Evolutionary conservation across 2,888 invertebrate genomes (phyloP).

Genomic region (Meganola albula): DNA sequence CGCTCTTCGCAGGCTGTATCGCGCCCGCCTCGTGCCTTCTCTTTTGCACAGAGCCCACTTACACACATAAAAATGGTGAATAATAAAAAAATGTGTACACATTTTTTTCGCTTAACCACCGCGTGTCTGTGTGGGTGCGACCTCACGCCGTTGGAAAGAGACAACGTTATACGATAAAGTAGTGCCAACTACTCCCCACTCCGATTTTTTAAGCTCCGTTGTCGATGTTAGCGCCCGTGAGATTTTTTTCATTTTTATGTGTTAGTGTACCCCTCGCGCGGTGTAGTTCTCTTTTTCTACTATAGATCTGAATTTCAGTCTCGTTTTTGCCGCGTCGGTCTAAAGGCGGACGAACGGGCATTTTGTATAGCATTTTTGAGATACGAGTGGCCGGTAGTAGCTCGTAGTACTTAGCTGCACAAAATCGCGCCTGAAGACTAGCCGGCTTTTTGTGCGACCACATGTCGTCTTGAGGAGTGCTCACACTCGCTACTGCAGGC

Average conservation of each 20-base stretch:
- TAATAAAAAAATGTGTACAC: constrained; percentile 79
- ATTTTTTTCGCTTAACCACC: constrained; percentile 77
- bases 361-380: constrained; percentile 70
- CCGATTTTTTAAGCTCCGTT: constrained; percentile 73
- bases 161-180: constrained; percentile 43
- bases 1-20: constrained; percentile 27
- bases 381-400: constrained; percentile 47
- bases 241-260: constrained; percentile 78
- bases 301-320: constrained; percentile 79
- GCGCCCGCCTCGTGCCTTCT: constrained; percentile 42
- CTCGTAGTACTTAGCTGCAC: constrained; percentile 37
- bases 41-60: constrained; percentile 70
- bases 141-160: constrained; percentile 64
- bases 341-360: constrained; percentile 72
- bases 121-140: constrained; percentile 62
- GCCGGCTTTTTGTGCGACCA: constrained; percentile 63
- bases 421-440: constrained; percentile 41
- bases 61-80: constrained; percentile 78
- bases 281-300: constrained; percentile 79
- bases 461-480: constrained; percentile 54
- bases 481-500: constrained; percentile 47
- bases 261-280: constrained; percentile 77
- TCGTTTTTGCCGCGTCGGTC: constrained; percentile 78
- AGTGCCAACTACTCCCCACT: constrained; percentile 58
- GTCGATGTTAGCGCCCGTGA: constrained; percentile 69